A percentile compares a stretch with the other conserved stretches of the same genome.
phyloP scores from a whole-genome alignment of 2,888 invertebrate genomes.

The Nephrotoma flavescens region DNA sequence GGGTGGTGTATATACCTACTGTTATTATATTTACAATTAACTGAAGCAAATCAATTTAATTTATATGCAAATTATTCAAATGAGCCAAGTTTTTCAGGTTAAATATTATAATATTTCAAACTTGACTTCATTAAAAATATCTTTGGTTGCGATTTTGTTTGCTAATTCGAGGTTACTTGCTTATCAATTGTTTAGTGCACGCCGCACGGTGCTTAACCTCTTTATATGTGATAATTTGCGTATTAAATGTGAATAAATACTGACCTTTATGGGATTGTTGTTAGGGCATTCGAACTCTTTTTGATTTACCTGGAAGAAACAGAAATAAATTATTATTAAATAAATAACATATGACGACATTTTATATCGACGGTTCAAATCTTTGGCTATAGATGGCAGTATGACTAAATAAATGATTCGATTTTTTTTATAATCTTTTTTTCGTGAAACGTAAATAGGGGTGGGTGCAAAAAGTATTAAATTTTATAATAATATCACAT shows the following conservation, averaged over 20 bases:
- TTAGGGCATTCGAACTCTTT: background rate
- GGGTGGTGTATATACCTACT: background rate
- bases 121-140: background rate
- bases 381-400: too few relatives aligned
- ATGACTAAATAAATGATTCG: too few relatives aligned
- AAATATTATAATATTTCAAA: background rate
- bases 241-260: background rate
- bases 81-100: background rate
- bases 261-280: background rate
- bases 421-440: too few relatives aligned
- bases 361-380: too few relatives aligned
- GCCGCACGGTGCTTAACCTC: background rate
- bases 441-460: too few relatives aligned
- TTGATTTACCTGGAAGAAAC: too few relatives aligned
- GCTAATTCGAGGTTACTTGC: background rate
- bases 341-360: too few relatives aligned
- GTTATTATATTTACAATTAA: background rate
- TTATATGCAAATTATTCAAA: background rate
- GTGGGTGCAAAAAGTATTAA: too few relatives aligned
- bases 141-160: background rate
- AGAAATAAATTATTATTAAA: too few relatives aligned
- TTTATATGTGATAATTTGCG: background rate
- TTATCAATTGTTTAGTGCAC: background rate
- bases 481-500: too few relatives aligned
- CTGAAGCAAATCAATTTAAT: background rate